Conservation (phyloP, 2,888 invertebrate species). For the Orthonychiurus folsomi region DNA sequence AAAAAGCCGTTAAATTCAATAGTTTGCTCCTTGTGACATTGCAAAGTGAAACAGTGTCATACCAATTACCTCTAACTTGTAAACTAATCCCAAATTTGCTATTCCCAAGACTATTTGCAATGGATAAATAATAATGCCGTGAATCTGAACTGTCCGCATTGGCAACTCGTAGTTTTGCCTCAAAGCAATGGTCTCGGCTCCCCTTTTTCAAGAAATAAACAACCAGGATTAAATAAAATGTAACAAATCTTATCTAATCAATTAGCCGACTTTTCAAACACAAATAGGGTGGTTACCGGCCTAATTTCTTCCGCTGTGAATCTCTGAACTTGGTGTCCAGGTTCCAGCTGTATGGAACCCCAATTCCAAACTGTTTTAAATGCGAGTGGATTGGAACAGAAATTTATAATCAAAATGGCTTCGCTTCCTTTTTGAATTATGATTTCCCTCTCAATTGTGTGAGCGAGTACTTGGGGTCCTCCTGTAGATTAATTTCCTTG, state of each 20-base stretch:
- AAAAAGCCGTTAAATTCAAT: constrained; percentile 30
- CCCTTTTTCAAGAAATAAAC: too few relatives aligned
- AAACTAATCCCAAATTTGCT: constrained; percentile 74
- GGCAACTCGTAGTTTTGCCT: constrained; percentile 66
- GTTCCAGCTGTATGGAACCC: constrained; percentile 59
- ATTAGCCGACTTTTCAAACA: too few relatives aligned
- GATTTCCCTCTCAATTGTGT: constrained; percentile 51
- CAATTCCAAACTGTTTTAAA: constrained; percentile 76
- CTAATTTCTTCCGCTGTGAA: constrained; percentile 37
- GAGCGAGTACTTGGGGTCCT: constrained; percentile 58
- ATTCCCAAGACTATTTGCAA: constrained; percentile 77
- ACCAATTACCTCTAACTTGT: constrained; percentile 68
- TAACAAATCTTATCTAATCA: too few relatives aligned
- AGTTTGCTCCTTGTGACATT: too few relatives aligned
- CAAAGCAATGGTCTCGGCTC: constrained; percentile 69
- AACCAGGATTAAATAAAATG: too few relatives aligned
- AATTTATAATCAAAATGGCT: constrained; percentile 64
- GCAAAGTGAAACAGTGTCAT: background rate
- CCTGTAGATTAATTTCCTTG: constrained; percentile 44
- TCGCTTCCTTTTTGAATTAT: constrained; percentile 69
- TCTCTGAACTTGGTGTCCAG: constrained; percentile 38
- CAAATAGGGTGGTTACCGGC: constrained; percentile 30
- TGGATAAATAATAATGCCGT: constrained; percentile 70
- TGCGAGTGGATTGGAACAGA: constrained; percentile 80
- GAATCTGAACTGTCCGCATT: constrained; percentile 68